phyloP scores from a whole-genome alignment of 37 sponge, comb jelly and placozoan species.

The Mnemiopsis leidyi region DNA sequence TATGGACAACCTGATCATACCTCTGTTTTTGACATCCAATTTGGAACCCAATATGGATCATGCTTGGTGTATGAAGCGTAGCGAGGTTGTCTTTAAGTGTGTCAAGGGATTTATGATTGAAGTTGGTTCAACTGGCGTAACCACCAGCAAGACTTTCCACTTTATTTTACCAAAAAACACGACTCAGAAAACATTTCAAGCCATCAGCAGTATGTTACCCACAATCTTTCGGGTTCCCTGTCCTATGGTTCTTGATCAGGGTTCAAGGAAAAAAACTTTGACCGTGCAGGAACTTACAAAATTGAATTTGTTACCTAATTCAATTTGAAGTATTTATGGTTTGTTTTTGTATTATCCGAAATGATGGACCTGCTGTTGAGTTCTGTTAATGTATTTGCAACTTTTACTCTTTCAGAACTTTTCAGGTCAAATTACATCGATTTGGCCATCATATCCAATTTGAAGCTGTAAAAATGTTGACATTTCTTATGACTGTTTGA shows the following conservation, averaged over 20 bases:
- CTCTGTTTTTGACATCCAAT: slow-evolving; percentile 82
- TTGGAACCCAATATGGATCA: slow-evolving; percentile 68
- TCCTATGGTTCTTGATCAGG: slow-evolving; percentile 24
- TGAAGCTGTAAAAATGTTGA: too few species aligned
- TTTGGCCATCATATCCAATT: too few species aligned
- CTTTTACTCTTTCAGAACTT: too few species aligned
- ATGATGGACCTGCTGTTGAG: too few species aligned
- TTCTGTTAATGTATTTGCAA: too few species aligned
- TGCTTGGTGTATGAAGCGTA: slow-evolving; percentile 89
- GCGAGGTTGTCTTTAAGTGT: slow-evolving; percentile 93
- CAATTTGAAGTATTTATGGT: neutral
- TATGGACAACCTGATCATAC: slow-evolving; percentile 74
- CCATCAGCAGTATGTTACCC: slow-evolving; percentile 9
- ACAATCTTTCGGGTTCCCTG: slow-evolving; percentile 39
- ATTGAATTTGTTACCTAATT: neutral
- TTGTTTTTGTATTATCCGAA: neutral
- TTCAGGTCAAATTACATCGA: too few species aligned
- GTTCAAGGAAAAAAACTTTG: slow-evolving; percentile 34
- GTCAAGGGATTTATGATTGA: slow-evolving; percentile 80
- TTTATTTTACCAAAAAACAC: slow-evolving; percentile 38
- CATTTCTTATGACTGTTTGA: too few species aligned
- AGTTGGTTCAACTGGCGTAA: slow-evolving; percentile 15
- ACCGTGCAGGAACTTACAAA: slow-evolving; percentile 17
- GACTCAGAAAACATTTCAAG: slow-evolving; percentile 35
- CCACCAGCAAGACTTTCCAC: slow-evolving; percentile 36